Percentiles rank a stretch among this genome's conserved stretches.
Evolutionary conservation across 2,888 invertebrate genomes (phyloP).

Genomic region (Stenodera caucasica): DNA sequence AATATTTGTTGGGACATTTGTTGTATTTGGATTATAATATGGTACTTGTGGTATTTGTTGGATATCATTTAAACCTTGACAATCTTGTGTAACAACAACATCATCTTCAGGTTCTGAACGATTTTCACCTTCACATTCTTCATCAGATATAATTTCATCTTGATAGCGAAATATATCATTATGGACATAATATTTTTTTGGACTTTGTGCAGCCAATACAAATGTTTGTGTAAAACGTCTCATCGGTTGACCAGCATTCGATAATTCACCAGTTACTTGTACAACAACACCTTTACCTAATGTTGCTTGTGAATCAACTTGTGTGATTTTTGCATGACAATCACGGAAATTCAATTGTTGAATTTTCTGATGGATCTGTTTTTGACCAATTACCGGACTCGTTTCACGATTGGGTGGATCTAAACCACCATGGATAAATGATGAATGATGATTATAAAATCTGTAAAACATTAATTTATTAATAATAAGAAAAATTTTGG

Average conservation of each 20-base stretch:
- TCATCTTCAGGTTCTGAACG: constrained; percentile 72
- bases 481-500: neutral
- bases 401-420: constrained; percentile 82
- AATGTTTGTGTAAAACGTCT: constrained; percentile 97
- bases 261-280: constrained; percentile 96
- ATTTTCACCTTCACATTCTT: constrained; percentile 63
- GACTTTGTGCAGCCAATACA: constrained; percentile 92
- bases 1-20: constrained; percentile 44
- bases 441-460: constrained; percentile 95
- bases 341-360: constrained; percentile 93
- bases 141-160: constrained; percentile 67
- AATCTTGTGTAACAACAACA: constrained; percentile 41
- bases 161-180: constrained; percentile 99
- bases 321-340: constrained; percentile 96
- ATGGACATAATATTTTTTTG: constrained; percentile 98
- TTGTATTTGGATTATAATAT: constrained; percentile 44
- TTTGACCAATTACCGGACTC: constrained; percentile 83
- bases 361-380: constrained; percentile 94
- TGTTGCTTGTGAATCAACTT: constrained; percentile 95
- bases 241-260: constrained; percentile 96
- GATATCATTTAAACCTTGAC: constrained; percentile 36
- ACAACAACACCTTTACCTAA: constrained; percentile 94
- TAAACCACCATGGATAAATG: constrained; percentile 93
- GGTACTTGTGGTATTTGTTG: constrained; percentile 50
- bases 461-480: constrained; percentile 54